Evolutionary conservation across 2,888 invertebrate genomes (phyloP).

Genomic region (Creontiades dilutus): DNA sequence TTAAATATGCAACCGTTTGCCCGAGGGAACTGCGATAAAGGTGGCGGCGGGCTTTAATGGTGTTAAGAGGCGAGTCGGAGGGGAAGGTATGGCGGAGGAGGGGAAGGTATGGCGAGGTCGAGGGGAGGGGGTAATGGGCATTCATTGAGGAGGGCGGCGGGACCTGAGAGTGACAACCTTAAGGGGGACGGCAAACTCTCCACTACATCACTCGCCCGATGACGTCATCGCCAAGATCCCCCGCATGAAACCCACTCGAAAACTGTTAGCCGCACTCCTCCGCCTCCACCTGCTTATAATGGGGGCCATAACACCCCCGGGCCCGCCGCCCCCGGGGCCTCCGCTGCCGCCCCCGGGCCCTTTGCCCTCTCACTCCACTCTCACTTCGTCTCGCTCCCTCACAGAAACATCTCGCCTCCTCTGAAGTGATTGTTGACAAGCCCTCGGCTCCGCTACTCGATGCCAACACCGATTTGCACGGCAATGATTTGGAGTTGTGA

Average conservation of each 20-base stretch:
- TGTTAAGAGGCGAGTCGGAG: neutral
- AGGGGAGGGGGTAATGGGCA: constrained; percentile 20
- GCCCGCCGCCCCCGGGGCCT: neutral
- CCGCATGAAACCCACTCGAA: constrained; percentile 47
- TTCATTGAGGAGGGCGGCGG: constrained; percentile 45
- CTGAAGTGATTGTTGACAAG: neutral
- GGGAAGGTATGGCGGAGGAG: too few relatives aligned
- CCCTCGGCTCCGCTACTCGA: neutral
- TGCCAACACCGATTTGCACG: constrained; percentile 16
- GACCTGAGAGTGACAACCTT: constrained; percentile 63
- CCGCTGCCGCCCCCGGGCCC: constrained; percentile 1
- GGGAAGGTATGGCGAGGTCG: neutral
- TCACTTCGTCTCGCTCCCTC: neutral
- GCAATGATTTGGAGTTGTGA: constrained; percentile 31
- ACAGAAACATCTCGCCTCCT: too few relatives aligned
- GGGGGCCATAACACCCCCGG: neutral
- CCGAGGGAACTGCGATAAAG: neutral
- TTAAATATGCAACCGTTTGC: neutral
- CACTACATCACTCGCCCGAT: constrained; percentile 47
- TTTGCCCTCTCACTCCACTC: neutral
- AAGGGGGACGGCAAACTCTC: constrained; percentile 54
- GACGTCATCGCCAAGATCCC: constrained; percentile 48
- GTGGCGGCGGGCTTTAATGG: neutral
- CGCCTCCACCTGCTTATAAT: constrained; percentile 47
- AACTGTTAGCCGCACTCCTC: constrained; percentile 48